A percentile compares a stretch with the other conserved stretches of the same genome.
Evolutionary conservation across 2,888 invertebrate genomes (phyloP).

Genomic region (Drepanosiphum platanoidis): DNA sequence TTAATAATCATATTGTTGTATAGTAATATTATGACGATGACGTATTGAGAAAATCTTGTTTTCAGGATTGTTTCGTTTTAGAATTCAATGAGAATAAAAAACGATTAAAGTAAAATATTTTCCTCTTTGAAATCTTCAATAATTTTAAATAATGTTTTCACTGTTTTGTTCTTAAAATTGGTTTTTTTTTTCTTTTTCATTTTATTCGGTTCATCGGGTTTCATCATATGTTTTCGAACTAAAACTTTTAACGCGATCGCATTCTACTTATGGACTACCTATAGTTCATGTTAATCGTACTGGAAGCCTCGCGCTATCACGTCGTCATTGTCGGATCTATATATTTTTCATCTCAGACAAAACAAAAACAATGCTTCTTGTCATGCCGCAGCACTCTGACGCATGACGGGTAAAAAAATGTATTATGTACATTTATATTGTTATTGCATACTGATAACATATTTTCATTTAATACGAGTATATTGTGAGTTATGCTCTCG

Average conservation of each 20-base stretch:
- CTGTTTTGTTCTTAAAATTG: no score
- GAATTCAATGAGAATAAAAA: no score
- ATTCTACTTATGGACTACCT: slow-evolving; percentile 11
- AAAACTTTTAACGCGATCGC: background rate
- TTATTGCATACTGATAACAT: no score
- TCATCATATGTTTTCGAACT: slow-evolving; percentile 13
- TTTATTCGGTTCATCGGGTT: slow-evolving; percentile 12
- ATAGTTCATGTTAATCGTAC: slow-evolving; percentile 28
- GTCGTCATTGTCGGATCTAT: background rate
- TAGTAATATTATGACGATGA: no score
- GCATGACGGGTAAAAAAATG: background rate
- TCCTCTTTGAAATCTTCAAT: no score
- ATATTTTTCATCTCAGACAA: background rate
- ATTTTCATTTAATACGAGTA: background rate
- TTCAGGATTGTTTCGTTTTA: background rate
- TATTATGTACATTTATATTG: background rate
- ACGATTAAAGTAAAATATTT: background rate
- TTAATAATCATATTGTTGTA: no score
- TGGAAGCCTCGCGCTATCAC: background rate
- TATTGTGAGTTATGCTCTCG: background rate
- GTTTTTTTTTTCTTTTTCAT: background rate
- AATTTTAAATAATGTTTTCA: background rate
- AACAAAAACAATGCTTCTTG: background rate
- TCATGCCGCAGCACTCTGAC: no score
- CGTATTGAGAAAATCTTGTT: background rate